A percentile compares a stretch with the other conserved stretches of the same genome.
phyloP scores from a whole-genome alignment of 2,797 vertebrate genomes.

The Artibeus lituratus region DNA sequence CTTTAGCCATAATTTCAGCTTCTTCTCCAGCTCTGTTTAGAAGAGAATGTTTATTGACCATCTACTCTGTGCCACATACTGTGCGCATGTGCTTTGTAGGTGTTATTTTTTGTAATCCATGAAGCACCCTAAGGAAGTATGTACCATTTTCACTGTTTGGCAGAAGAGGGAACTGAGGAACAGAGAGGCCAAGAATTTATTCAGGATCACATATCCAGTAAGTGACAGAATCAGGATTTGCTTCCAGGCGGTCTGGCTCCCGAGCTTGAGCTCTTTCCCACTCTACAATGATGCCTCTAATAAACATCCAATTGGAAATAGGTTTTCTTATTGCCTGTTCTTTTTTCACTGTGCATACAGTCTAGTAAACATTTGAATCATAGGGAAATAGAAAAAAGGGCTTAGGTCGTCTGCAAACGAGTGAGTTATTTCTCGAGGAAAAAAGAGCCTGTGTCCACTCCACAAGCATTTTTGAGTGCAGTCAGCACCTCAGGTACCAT shows the following conservation, averaged over 20 bases:
- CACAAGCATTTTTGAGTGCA: not conserved
- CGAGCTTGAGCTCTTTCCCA: not conserved
- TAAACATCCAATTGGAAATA: conserved; percentile 6
- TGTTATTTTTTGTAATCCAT: not conserved
- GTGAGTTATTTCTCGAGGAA: conserved; percentile 1
- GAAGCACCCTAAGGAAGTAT: not conserved
- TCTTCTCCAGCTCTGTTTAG: not conserved
- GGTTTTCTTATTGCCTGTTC: not conserved
- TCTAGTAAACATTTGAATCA: not conserved
- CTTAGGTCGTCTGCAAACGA: not conserved
- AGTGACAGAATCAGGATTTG: conserved; percentile 13
- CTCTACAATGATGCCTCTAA: not conserved
- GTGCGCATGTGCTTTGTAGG: not conserved
- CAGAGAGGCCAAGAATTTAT: not conserved
- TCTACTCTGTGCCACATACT: not conserved
- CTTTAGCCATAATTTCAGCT: not conserved
- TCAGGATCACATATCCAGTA: not conserved
- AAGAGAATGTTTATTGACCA: not conserved
- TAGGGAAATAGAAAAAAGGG: not conserved
- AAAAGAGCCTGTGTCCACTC: not conserved
- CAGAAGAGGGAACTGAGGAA: not conserved
- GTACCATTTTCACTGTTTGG: not conserved
- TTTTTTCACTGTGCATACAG: not conserved
- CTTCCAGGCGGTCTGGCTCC: not conserved
- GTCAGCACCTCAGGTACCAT: not conserved